Evolutionary conservation across 2,888 invertebrate species (phyloP).

Genomic region (Apodemia zela): DNA sequence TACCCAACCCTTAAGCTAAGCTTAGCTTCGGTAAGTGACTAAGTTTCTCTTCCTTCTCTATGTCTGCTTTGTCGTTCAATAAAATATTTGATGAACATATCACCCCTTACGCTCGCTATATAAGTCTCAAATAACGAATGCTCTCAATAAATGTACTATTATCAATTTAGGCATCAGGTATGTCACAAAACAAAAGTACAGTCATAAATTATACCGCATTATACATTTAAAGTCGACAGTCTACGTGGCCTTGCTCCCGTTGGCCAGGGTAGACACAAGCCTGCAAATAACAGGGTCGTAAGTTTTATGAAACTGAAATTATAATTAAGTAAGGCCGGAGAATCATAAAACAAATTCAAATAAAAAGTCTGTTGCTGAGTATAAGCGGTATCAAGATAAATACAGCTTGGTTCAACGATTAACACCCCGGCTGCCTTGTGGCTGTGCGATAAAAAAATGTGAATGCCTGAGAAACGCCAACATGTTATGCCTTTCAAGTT

Average conservation of each 20-base stretch:
- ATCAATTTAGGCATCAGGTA: not conserved
- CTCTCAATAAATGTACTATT: not conserved
- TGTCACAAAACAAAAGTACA: slow-evolving; percentile 3
- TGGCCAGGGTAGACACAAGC: slow-evolving; percentile 5
- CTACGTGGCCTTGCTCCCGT: not conserved
- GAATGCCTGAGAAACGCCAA: not conserved
- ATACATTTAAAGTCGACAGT: slow-evolving; percentile 3
- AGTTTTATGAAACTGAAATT: not conserved
- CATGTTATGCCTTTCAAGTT: slow-evolving; percentile 1
- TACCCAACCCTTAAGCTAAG: too few species aligned
- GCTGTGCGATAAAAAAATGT: not conserved
- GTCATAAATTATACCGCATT: slow-evolving; percentile 1
- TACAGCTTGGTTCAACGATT: not conserved
- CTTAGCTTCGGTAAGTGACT: too few species aligned
- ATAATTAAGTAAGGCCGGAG: slow-evolving; percentile 8
- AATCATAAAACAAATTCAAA: slow-evolving; percentile 5
- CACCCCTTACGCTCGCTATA: too few species aligned
- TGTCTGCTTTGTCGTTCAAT: too few species aligned
- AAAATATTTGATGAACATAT: too few species aligned
- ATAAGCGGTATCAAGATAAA: slow-evolving; percentile 9
- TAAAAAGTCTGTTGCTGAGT: slow-evolving; percentile 8
- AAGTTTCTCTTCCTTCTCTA: too few species aligned
- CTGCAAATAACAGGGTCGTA: slow-evolving; percentile 6
- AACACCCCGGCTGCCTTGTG: slow-evolving; percentile 1
- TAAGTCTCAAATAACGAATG: too few species aligned